Conservation (phyloP, 2,113 vertebrate species). For the Melanerpes aurifrons region DNA sequence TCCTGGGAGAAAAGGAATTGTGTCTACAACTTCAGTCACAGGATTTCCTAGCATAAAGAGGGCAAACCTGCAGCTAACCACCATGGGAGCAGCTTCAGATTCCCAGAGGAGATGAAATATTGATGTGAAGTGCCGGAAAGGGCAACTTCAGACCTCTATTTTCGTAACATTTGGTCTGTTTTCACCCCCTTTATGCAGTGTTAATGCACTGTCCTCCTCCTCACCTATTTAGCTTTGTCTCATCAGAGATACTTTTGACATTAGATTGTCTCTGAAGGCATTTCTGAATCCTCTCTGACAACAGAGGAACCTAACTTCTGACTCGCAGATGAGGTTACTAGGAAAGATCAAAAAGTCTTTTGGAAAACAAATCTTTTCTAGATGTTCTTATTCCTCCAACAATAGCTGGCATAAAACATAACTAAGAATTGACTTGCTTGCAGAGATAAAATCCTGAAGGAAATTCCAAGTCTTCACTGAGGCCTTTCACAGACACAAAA, state of each 20-base stretch:
- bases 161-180: neutral
- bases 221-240: neutral
- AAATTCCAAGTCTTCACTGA: neutral
- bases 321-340: neutral
- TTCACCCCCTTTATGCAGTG: neutral
- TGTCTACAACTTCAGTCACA: neutral
- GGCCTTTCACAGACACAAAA: neutral
- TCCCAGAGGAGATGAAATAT: neutral
- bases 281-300: neutral
- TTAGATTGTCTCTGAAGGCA: neutral
- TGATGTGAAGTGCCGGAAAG: accelerated
- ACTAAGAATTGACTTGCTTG: neutral
- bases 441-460: neutral
- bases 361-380: neutral
- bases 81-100: neutral
- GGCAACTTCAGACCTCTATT: neutral
- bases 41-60: neutral
- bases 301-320: neutral
- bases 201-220: neutral
- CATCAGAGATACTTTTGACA: neutral
- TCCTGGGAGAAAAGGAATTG: neutral
- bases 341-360: neutral
- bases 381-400: neutral
- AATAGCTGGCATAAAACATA: neutral
- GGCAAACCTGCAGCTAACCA: neutral